Evolutionary conservation across 2,113 vertebrate genomes (phyloP), one percentile per base, ranked within the genome.

Genomic region (Prietella phreatophila): DNA sequence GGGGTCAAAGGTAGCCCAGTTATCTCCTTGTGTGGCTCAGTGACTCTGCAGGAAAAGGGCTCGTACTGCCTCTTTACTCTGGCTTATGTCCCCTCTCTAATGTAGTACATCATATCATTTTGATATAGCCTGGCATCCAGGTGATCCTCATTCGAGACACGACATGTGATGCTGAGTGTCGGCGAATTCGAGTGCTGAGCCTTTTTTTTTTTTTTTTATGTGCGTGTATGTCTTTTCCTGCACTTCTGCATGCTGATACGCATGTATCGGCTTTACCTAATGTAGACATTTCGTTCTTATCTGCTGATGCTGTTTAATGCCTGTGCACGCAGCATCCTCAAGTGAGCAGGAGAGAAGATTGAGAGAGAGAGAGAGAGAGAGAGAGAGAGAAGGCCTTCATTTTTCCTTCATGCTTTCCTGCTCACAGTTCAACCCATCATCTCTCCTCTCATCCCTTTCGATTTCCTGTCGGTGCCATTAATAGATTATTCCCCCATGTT

Each of bases 371-470:
- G n/a, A 85, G 83, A 79, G 20, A 65, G 84, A 65, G 53, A 82
- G 55, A 85, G 56, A 56, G 76, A 65, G n/a, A 47, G 78, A 56
- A 83, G 87, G 89, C 87, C 85, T 89, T 90, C 87, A 87, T 91
- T 91, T 91, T 91, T 82, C 86, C 88, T 91, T 91, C 90, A 89
- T 91, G 89, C 87, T 87, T 84, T 88, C 85, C 78, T 86, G 90
- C 71, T 90, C 86, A 86, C 88, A 89, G 89, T 89, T 89, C 83
- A 88, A 85, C 83, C 84, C 63, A 88, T 89, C 90, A 86, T 92
- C 91, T 91, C 87, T 87, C 22, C 85, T 87, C 90, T 91, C 90
- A 90, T 89, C 88, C 88, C 87, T 86, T 86, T 88, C 78, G 82
- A 88, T 91, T 87, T 90, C 90, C 91, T 86, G 90, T 89, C 89